A percentile compares a stretch with the other conserved stretches of the same genome.
Evolutionary conservation across 2,888 invertebrate species (phyloP).

Genomic region (Cephus runcator): DNA sequence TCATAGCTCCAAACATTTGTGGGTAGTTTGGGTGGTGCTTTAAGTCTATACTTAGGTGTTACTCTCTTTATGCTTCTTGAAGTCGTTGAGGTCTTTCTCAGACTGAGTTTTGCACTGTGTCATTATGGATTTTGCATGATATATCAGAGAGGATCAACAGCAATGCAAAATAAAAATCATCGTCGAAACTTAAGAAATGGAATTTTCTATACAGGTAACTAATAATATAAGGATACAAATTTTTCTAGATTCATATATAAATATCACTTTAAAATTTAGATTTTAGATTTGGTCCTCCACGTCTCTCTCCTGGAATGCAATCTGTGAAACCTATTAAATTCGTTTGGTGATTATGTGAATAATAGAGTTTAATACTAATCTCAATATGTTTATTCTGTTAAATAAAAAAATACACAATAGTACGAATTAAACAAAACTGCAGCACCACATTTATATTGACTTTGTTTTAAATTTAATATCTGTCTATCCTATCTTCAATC

Average conservation of each 20-base stretch:
- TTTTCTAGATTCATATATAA: background rate
- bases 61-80: constrained; percentile 30
- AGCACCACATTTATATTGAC: background rate
- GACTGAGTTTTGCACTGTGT: constrained; percentile 10
- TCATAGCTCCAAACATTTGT: constrained; percentile 25
- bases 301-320: background rate
- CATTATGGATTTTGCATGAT: constrained; percentile 9
- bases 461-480: background rate
- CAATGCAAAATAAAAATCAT: background rate
- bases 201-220: constrained; percentile 16
- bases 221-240: background rate
- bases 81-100: constrained; percentile 20
- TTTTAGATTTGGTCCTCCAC: background rate
- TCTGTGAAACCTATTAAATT: background rate
- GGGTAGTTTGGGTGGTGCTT: constrained; percentile 29
- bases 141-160: constrained; percentile 7
- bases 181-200: background rate
- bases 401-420: background rate
- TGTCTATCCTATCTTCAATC: background rate
- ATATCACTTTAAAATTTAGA: background rate
- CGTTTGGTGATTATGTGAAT: background rate
- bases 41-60: constrained; percentile 32
- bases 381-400: background rate
- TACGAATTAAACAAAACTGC: background rate
- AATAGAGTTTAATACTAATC: background rate